phyloP scores from a whole-genome alignment of 2,888 invertebrate genomes.

The Odontocolon sp. region DNA sequence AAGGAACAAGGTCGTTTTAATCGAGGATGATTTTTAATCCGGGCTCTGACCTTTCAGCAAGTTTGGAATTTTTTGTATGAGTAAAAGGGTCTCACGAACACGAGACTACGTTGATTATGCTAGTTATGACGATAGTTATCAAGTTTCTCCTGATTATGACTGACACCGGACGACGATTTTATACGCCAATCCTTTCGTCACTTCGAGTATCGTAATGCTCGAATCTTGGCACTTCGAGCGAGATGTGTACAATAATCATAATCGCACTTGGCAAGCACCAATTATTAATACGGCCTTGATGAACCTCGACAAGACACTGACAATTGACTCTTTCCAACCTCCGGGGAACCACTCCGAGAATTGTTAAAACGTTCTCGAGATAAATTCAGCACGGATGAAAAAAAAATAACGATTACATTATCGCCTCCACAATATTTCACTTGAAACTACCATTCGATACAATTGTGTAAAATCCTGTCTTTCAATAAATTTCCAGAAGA shows the following conservation, averaged over 20 bases:
- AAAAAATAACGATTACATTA: neutral
- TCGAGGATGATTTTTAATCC: slow-evolving; percentile 9
- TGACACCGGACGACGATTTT: slow-evolving; percentile 39
- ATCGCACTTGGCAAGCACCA: slow-evolving; percentile 45
- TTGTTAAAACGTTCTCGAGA: neutral
- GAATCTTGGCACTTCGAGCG: neutral
- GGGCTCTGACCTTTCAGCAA: slow-evolving; percentile 8
- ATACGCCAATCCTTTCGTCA: slow-evolving; percentile 25
- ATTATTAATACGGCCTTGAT: slow-evolving; percentile 59
- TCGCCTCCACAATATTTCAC: neutral
- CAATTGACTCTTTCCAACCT: slow-evolving; percentile 57
- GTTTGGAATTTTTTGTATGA: slow-evolving; percentile 2
- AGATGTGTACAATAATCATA: slow-evolving; percentile 30
- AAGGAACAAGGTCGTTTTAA: slow-evolving; percentile 15
- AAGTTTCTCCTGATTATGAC: slow-evolving; percentile 25
- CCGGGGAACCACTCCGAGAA: slow-evolving; percentile 33
- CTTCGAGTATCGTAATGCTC: neutral
- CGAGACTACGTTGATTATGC: neutral
- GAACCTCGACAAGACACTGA: slow-evolving; percentile 48
- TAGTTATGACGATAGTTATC: neutral
- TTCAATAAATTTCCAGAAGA: slow-evolving; percentile 7
- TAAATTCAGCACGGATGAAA: neutral
- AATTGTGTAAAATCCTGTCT: neutral
- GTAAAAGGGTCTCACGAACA: slow-evolving; percentile 13
- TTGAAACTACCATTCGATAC: slow-evolving; percentile 6